These are phyloP conservation scores for Corythoichthys intestinalis DNA, from an alignment of 2,113 vertebrate species.

Conservation along the genomic window DNA sequence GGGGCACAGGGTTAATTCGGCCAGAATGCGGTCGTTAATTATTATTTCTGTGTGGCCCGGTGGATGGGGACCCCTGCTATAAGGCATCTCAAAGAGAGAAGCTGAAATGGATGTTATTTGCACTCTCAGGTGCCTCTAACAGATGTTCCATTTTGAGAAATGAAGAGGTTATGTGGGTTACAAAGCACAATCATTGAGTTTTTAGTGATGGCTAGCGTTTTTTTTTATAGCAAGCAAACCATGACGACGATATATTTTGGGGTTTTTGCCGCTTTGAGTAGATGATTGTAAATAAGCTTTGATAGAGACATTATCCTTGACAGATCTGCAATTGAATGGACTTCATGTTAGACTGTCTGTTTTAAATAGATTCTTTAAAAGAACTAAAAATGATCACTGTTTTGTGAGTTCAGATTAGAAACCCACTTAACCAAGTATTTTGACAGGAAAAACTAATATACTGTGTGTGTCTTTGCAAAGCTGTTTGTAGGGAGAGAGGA, in stretches of 20 bases:
- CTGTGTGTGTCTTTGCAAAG: constrained; percentile 67
- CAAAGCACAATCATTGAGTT: constrained; percentile 76
- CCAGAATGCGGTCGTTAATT: too few species aligned
- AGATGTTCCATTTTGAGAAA: constrained; percentile 61
- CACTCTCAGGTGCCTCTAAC: constrained; percentile 68
- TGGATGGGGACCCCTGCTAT: constrained; percentile 24
- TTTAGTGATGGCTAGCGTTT: constrained; percentile 65
- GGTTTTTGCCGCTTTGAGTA: constrained; percentile 64
- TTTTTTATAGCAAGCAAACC: constrained; percentile 64
- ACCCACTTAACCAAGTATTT: constrained; percentile 71
- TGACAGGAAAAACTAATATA: constrained; percentile 66
- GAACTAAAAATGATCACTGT: constrained; percentile 63
- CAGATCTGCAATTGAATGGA: constrained; percentile 67
- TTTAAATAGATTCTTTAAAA: constrained; percentile 68
- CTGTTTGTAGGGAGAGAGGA: constrained; percentile 65
- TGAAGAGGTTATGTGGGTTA: constrained; percentile 75
- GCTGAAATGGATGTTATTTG: constrained; percentile 62
- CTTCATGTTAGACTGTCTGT: constrained; percentile 73
- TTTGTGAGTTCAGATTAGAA: constrained; percentile 71
- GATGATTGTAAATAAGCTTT: constrained; percentile 79
- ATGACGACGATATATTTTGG: constrained; percentile 24
- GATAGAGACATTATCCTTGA: constrained; percentile 69
- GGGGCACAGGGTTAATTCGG: too few species aligned
- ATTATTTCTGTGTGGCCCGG: too few species aligned
- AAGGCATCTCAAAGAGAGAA: constrained; percentile 62